A percentile compares a stretch with the other conserved stretches of the same genome.
Conservation (phyloP, 2,113 vertebrate genomes). For the Hemichromis elongatus region DNA sequence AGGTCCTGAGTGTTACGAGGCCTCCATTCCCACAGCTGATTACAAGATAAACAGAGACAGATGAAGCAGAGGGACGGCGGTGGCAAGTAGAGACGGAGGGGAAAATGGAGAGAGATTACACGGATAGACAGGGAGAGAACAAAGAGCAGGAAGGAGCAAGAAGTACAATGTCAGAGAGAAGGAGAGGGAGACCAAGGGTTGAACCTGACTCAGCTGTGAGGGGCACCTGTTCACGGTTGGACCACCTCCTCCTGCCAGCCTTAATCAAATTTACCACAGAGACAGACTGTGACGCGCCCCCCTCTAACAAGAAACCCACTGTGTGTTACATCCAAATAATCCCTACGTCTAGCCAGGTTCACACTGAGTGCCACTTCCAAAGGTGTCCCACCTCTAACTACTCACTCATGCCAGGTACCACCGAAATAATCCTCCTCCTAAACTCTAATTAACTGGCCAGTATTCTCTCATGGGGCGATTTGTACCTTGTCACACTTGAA, state of each 20-base stretch:
- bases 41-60: conserved; percentile 41
- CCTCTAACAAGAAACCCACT: conserved; percentile 63
- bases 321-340: conserved; percentile 66
- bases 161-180: conserved; percentile 33
- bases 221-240: conserved; percentile 72
- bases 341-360: conserved; percentile 48
- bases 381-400: conserved; percentile 51
- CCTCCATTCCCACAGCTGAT: conserved; percentile 15
- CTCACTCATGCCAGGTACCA: conserved; percentile 17
- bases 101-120: conserved; percentile 42
- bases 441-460: conserved; percentile 41
- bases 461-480: not conserved
- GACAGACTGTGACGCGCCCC: conserved; percentile 59
- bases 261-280: conserved; percentile 73
- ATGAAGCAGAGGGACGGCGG: conserved; percentile 7
- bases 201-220: conserved; percentile 66
- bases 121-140: conserved; percentile 15
- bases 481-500: not conserved
- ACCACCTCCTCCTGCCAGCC: conserved; percentile 59
- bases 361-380: conserved; percentile 34
- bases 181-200: conserved; percentile 45
- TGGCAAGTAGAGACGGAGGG: not conserved
- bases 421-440: conserved; percentile 26
- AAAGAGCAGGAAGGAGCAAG: conserved; percentile 40
- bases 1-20: not conserved